Evolutionary conservation across 2,113 vertebrate species (phyloP).

Genomic region (Coregonus clupeaformis): DNA sequence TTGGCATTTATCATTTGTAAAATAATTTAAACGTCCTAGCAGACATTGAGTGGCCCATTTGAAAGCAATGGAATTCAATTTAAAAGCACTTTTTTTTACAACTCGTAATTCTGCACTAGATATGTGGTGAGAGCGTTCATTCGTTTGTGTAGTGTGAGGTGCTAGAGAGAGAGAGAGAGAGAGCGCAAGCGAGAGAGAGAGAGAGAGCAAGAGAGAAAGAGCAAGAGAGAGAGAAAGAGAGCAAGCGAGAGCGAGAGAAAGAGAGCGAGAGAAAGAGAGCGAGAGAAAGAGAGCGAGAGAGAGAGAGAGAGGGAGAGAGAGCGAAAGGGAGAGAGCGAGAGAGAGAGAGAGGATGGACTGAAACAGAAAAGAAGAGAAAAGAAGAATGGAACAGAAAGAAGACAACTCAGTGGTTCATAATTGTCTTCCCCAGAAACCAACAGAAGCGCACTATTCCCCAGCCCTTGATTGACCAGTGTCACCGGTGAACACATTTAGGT

Average conservation of each 20-base stretch:
- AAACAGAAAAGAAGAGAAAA: constrained; percentile 15
- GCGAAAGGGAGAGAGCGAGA: too few species aligned
- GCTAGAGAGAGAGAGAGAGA: neutral
- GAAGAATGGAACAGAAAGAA: constrained; percentile 26
- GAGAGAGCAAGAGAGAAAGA: too few species aligned
- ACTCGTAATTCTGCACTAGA: constrained; percentile 69
- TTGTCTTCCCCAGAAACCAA: constrained; percentile 43
- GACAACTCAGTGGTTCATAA: constrained; percentile 50
- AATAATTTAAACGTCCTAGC: constrained; percentile 76
- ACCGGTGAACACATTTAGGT: constrained; percentile 52
- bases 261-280: too few species aligned
- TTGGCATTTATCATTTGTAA: constrained; percentile 79
- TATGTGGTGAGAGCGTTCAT: constrained; percentile 65
- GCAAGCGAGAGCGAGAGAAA: too few species aligned
- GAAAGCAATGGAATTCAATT: constrained; percentile 71
- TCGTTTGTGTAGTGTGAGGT: constrained; percentile 48
- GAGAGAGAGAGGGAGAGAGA: too few species aligned
- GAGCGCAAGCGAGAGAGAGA: too few species aligned
- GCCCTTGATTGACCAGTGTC: constrained; percentile 61
- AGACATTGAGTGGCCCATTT: constrained; percentile 77
- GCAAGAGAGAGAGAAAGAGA: too few species aligned
- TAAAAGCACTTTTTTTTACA: constrained; percentile 70
- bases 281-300: too few species aligned
- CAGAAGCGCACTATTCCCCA: constrained; percentile 7
- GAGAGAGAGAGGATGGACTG: neutral